phyloP scores from a whole-genome alignment of 2,113 vertebrate genomes.

The Perognathus longimembris region DNA sequence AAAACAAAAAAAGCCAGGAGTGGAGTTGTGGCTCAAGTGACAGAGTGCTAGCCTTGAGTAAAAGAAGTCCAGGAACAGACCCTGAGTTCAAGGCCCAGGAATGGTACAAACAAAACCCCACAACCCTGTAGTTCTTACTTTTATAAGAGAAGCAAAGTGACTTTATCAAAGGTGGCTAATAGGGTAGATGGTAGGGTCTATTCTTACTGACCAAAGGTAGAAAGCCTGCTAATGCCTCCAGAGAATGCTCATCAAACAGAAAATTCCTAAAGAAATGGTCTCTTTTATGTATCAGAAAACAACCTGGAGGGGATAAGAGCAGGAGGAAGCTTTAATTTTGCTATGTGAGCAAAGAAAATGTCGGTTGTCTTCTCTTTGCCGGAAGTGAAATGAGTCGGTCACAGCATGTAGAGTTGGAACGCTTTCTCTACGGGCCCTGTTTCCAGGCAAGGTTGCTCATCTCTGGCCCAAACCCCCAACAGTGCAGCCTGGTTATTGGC shows the following conservation, averaged over 20 bases:
- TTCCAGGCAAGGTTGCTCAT: neutral
- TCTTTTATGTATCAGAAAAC: neutral
- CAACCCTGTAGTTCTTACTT: neutral
- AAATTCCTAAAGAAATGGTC: neutral
- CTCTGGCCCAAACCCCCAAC: neutral
- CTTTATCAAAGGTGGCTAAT: neutral
- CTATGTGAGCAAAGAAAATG: neutral
- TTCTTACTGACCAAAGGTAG: neutral
- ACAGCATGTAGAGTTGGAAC: neutral
- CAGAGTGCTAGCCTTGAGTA: too few relatives aligned
- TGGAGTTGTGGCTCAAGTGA: too few relatives aligned
- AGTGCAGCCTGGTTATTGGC: neutral
- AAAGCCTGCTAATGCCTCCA: neutral
- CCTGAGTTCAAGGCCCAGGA: too few relatives aligned
- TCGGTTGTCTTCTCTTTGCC: neutral
- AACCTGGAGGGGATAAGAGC: neutral
- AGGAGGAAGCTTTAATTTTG: neutral
- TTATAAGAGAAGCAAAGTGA: neutral
- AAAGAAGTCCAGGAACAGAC: too few relatives aligned
- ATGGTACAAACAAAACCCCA: too few relatives aligned
- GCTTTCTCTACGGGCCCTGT: neutral
- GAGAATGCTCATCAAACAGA: neutral
- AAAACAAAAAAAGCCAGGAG: too few relatives aligned
- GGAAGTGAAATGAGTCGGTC: neutral
- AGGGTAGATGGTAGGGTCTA: neutral